These are phyloP conservation scores for Drosophila ochracea DNA, from an alignment of 2,888 invertebrate genomes.

Conservation along the genomic window DNA sequence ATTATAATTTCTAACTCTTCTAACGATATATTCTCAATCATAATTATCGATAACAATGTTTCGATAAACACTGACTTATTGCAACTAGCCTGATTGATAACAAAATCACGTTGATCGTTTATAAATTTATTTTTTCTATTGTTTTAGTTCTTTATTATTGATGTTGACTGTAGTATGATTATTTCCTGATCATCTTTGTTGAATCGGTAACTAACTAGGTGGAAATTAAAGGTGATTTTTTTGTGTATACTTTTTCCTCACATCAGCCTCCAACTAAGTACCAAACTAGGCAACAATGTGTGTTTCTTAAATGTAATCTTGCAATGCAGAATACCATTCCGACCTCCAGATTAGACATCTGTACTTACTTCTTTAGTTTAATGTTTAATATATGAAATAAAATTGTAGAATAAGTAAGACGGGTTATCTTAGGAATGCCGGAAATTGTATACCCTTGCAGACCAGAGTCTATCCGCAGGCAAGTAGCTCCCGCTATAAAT, in stretches of 20 bases:
- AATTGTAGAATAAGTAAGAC: too few species aligned
- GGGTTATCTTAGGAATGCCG: too few species aligned
- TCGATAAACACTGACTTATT: background rate
- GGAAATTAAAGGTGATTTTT: background rate
- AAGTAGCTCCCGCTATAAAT: background rate
- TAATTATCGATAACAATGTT: background rate
- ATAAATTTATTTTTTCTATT: background rate
- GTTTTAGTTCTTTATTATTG: background rate
- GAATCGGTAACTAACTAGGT: background rate
- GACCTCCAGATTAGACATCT: too few species aligned
- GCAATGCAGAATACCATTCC: background rate
- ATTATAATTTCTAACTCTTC: too few species aligned
- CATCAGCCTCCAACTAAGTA: background rate
- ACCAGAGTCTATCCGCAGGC: background rate
- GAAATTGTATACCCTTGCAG: background rate
- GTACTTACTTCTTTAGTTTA: too few species aligned
- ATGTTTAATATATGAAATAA: too few species aligned
- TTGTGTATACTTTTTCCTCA: background rate
- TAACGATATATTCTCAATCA: background rate
- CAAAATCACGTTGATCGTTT: background rate
- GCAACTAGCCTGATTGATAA: background rate
- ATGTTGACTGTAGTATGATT: background rate
- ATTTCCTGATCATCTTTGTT: too few species aligned
- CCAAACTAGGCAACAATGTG: background rate
- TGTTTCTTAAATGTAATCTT: background rate